phyloP scores from a whole-genome alignment of 2,797 vertebrate genomes.

The Manis pentadactyla region DNA sequence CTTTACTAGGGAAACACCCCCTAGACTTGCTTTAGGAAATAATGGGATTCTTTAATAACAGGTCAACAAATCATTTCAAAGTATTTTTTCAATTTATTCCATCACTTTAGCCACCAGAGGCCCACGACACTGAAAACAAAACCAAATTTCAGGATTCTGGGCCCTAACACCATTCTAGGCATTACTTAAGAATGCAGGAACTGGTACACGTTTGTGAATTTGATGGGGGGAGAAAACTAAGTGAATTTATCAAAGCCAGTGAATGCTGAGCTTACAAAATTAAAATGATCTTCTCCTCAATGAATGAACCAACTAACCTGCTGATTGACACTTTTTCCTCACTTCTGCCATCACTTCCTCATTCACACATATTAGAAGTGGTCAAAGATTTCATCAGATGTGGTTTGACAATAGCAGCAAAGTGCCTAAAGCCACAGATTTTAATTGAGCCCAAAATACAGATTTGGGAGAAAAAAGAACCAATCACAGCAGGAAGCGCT shows the following conservation, averaged over 20 bases:
- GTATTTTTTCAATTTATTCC: background rate
- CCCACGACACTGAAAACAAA: background rate
- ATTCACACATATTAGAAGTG: conserved; percentile 39
- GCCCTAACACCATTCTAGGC: background rate
- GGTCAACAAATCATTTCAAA: background rate
- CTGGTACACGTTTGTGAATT: background rate
- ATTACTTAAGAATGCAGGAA: background rate
- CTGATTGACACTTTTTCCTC: background rate
- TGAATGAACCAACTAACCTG: background rate
- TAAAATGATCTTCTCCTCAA: background rate
- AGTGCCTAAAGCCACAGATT: conserved; percentile 62
- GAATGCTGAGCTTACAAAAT: background rate
- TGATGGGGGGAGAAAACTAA: conserved; percentile 50
- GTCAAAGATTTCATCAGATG: conserved; percentile 49
- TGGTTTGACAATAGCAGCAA: conserved; percentile 29
- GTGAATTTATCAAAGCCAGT: conserved; percentile 29
- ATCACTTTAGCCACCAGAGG: background rate
- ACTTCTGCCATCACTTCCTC: conserved; percentile 41
- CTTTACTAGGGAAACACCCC: background rate
- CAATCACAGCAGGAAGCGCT: conserved; percentile 71
- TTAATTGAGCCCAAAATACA: conserved; percentile 62
- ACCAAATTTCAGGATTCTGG: background rate
- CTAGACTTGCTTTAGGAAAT: conserved; percentile 2
- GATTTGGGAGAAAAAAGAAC: conserved; percentile 36
- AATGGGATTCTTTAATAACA: conserved; percentile 16